Evolutionary conservation across 2,888 invertebrate species (phyloP).

Genomic region (Ctena decussata): DNA sequence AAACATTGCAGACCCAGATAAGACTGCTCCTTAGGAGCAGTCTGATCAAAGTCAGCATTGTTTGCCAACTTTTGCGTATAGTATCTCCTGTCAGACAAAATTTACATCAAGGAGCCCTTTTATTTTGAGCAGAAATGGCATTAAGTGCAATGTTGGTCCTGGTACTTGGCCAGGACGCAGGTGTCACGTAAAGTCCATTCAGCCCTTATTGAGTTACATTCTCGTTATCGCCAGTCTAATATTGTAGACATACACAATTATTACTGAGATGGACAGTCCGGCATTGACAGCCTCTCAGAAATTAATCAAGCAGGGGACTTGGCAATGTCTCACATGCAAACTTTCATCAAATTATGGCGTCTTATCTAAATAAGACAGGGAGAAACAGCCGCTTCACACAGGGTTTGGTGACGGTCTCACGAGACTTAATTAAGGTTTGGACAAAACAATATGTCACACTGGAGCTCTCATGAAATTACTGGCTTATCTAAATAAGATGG

Average conservation of each 20-base stretch:
- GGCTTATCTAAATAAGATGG: neutral
- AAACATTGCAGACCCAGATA: too few relatives aligned
- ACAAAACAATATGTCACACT: neutral
- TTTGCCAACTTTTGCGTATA: too few relatives aligned
- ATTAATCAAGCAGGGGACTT: neutral
- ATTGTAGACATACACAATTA: slow-evolving; percentile 10
- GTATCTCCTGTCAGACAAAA: too few relatives aligned
- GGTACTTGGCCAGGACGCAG: neutral
- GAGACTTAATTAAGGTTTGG: slow-evolving; percentile 1
- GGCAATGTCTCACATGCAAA: neutral
- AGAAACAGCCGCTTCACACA: neutral
- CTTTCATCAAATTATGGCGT: slow-evolving; percentile 4
- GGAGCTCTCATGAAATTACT: neutral
- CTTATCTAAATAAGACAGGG: slow-evolving; percentile 8
- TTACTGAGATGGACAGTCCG: neutral
- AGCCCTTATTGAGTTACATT: neutral
- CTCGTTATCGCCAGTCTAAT: slow-evolving; percentile 8
- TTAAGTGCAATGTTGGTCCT: neutral
- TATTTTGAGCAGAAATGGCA: too few relatives aligned
- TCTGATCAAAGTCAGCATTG: neutral
- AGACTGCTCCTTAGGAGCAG: too few relatives aligned
- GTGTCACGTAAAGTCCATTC: neutral
- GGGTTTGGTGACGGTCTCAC: neutral
- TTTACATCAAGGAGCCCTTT: too few relatives aligned
- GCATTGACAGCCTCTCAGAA: neutral